Conservation (phyloP, 2,113 vertebrate genomes). For the Lucifuga dentata region DNA sequence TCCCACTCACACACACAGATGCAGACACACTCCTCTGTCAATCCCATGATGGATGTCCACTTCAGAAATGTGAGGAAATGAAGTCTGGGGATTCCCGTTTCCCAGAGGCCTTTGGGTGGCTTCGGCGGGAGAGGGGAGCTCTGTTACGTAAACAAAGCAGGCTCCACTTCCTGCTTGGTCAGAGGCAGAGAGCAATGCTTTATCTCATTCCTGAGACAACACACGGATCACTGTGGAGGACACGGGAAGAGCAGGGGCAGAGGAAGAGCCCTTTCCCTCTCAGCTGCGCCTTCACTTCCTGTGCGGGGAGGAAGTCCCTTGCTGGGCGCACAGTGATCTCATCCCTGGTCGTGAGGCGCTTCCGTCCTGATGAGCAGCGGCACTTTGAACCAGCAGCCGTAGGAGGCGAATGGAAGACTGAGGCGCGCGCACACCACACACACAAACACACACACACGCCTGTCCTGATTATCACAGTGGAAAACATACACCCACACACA, state of each 20-base stretch:
- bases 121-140: constrained; percentile 63
- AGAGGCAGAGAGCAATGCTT: constrained; percentile 45
- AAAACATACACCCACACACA: constrained; percentile 81
- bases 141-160: constrained; percentile 75
- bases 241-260: constrained; percentile 57
- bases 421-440: constrained; percentile 16
- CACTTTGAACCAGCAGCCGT: constrained; percentile 70
- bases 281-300: constrained; percentile 77
- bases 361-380: constrained; percentile 54
- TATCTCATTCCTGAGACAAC: constrained; percentile 74
- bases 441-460: constrained; percentile 34
- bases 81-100: constrained; percentile 78
- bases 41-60: constrained; percentile 74
- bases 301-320: constrained; percentile 77
- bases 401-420: constrained; percentile 36
- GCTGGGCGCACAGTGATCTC: constrained; percentile 72
- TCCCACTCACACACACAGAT: constrained; percentile 45
- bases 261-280: constrained; percentile 80
- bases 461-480: constrained; percentile 75
- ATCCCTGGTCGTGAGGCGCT: constrained; percentile 62
- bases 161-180: constrained; percentile 65
- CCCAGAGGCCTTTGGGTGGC: constrained; percentile 72
- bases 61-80: constrained; percentile 69
- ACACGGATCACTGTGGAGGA: constrained; percentile 73
- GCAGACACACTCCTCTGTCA: constrained; percentile 65